phyloP scores from a whole-genome alignment of 1,140 invertebrate species.

The Aphelinus certus region DNA sequence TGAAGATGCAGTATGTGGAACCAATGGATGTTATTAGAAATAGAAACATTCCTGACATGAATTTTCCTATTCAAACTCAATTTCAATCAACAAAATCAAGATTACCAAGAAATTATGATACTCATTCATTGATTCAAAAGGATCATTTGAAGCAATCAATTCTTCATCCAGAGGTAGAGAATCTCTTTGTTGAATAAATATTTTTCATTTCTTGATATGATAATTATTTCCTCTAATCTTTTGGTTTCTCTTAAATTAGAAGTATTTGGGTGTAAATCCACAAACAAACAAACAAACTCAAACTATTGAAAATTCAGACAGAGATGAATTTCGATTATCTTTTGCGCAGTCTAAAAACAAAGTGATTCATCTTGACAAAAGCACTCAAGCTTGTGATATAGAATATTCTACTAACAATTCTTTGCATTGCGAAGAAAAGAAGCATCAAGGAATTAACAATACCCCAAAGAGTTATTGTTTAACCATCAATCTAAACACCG shows the following conservation, averaged over 20 bases:
- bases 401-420: background rate
- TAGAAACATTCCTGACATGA: background rate
- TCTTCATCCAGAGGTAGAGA: background rate
- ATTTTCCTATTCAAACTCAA: background rate
- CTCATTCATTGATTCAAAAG: background rate
- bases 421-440: background rate
- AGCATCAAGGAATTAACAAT: background rate
- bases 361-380: background rate
- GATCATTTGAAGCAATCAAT: constrained; percentile 4
- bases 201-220: background rate
- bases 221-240: background rate
- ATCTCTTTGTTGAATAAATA: background rate
- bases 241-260: background rate
- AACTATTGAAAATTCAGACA: background rate
- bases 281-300: too few relatives aligned
- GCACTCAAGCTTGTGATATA: background rate
- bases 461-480: constrained; percentile 48
- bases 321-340: background rate
- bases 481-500: constrained; percentile 47
- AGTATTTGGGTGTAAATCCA: too few relatives aligned
- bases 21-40: constrained; percentile 38
- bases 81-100: background rate
- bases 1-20: constrained; percentile 51
- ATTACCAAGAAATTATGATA: background rate
- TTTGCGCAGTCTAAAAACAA: background rate